Percentiles rank a stretch among this genome's conserved stretches.
Evolutionary conservation across 1,140 invertebrate species (phyloP).

Genomic region (Propsilocerus akamusi): DNA sequence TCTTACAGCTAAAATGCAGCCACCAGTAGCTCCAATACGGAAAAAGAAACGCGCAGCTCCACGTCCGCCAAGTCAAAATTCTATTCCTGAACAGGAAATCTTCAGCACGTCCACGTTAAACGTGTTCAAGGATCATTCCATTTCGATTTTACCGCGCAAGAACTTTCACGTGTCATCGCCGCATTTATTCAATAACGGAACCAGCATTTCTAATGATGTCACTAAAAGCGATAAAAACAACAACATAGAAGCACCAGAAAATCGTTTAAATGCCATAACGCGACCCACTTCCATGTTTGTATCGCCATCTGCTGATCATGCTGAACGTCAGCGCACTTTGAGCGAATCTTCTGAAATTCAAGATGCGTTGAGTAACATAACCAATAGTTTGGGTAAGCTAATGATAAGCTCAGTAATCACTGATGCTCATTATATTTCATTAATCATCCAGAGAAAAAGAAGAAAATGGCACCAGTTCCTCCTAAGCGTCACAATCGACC

Average conservation of each 20-base stretch:
- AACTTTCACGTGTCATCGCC: constrained; percentile 21
- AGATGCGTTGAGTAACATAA: neutral
- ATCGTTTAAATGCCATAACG: constrained; percentile 1
- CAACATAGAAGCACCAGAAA: neutral
- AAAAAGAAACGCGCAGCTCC: constrained; percentile 20
- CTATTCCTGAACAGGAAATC: constrained; percentile 4
- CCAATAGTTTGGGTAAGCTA: neutral
- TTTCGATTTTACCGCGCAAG: constrained; percentile 13
- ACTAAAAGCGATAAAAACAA: neutral
- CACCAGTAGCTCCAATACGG: constrained; percentile 14
- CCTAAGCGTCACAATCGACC: constrained; percentile 12
- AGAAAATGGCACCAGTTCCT: constrained; percentile 13
- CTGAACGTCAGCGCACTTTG: neutral
- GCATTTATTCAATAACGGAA: constrained; percentile 12
- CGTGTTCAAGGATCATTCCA: constrained; percentile 5
- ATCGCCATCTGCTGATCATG: too few species aligned
- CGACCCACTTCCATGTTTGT: neutral
- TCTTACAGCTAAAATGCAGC: neutral
- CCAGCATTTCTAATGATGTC: neutral
- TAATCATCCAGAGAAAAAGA: neutral
- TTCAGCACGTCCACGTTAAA: neutral
- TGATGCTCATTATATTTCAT: constrained; percentile 8
- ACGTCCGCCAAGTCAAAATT: constrained; percentile 18
- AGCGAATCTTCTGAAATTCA: neutral
- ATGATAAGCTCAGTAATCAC: constrained; percentile 7